These are phyloP conservation scores for Onychomys arenicola DNA, from an alignment of 2,797 vertebrate genomes.

Conservation along the genomic window DNA sequence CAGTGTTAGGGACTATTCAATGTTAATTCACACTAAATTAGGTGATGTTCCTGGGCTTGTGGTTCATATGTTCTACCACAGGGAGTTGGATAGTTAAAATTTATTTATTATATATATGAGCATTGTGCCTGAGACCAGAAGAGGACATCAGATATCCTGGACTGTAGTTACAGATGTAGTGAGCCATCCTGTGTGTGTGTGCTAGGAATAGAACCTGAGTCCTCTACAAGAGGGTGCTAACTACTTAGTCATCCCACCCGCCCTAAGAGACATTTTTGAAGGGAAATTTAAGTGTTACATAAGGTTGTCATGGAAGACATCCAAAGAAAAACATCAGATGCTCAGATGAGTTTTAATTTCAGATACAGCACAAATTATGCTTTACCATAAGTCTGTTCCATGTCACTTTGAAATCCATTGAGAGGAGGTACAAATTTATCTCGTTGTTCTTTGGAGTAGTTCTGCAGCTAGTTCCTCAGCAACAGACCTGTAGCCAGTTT, in stretches of 20 bases:
- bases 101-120: background rate
- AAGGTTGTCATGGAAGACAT: conserved; percentile 40
- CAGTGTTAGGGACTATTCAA: background rate
- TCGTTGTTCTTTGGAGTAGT: background rate
- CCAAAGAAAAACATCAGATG: conserved; percentile 17
- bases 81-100: background rate
- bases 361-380: conserved; percentile 23
- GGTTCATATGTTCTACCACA: background rate
- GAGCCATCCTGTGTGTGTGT: background rate
- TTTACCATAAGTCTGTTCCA: background rate
- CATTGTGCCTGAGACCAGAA: background rate
- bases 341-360: conserved; percentile 45
- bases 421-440: background rate
- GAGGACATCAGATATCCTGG: background rate
- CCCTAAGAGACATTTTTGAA: background rate
- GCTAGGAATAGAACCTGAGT: background rate
- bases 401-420: background rate
- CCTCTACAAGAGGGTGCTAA: background rate
- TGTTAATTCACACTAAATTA: background rate
- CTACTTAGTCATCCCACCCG: too few relatives aligned
- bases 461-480: background rate
- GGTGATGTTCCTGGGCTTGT: background rate
- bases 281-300: conserved; percentile 16
- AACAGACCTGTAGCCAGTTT: background rate
- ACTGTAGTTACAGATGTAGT: background rate